Base-by-base conservation (phyloP, 2,113 vertebrate genomes). In the Arenaria interpres region DNA sequence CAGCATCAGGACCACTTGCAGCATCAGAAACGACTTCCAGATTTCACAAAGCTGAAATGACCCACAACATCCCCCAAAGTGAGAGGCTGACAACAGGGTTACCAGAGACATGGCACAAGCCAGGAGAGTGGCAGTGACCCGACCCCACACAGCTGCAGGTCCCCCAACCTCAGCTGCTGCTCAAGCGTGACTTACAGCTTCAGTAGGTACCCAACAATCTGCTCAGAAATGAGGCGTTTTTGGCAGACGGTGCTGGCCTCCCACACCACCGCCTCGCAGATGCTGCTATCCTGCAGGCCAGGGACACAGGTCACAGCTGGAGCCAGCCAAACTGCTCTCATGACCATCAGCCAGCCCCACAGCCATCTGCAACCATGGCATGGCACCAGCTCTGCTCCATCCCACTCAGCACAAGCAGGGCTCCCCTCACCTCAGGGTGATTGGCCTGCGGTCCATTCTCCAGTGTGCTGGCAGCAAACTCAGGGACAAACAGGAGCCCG, bases 381-480 rank as follows among this genome's bases (percentile, higher is more conserved):
- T 10, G 14, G 45, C 27, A 21, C 57, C 56, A 48, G 43, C 7
- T 35, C 19, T 45, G 10, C 14, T 77, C 33, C 48, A 45, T 10
- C 35, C 50, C 14, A 22, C 27, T 33, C 32, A 4, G 14, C 32
- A 73, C 43, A 30, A 11, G 9, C 9, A 35, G 32, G 41, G 16
- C 16, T 28, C 32, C 74, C 16, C 97, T 96, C 95, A 99, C 99
- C 99, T 99, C 97, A 2, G 98, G 98, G 77, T 82, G 98, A 92
- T 99, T 98, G 12, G 99, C 99, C 69, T 98, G 97, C 11, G 99
- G 99, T 39, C 99, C 99, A 88, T 98, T 98, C 78, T 99, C 99
- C 25, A 99, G 95, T 21, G 98, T 92, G 69, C 98, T 98, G 39
- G 95, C 79, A 17, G 98, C 97, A 33, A 98, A 96, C 37, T 99